A percentile compares a stretch with the other conserved stretches of the same genome.
Conservation (phyloP, 2,113 vertebrate species). For the Ophiodon elongatus region DNA sequence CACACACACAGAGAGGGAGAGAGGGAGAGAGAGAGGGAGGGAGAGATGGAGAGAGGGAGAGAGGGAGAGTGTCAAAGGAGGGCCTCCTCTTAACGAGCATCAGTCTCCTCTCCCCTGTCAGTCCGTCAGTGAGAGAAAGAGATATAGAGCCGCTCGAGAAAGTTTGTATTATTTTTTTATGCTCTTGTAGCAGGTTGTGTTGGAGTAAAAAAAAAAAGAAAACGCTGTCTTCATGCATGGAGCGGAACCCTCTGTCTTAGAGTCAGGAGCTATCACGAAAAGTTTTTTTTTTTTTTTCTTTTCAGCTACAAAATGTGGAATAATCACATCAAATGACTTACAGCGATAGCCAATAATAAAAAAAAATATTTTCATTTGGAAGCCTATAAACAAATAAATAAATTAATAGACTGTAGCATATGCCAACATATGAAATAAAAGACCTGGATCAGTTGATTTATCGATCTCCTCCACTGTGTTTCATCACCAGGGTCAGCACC, state of each 20-base stretch:
- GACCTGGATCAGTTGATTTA: background rate
- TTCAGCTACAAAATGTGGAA: background rate
- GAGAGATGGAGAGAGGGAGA: too few species aligned
- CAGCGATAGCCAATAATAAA: too few species aligned
- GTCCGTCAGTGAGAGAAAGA: too few species aligned
- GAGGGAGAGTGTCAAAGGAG: background rate
- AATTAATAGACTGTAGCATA: background rate
- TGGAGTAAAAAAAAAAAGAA: background rate
- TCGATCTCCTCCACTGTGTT: background rate
- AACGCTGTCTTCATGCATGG: background rate
- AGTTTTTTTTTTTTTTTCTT: too few species aligned
- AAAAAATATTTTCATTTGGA: background rate
- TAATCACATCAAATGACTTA: background rate
- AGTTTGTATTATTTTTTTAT: background rate
- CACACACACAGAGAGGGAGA: background rate
- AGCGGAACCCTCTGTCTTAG: too few species aligned
- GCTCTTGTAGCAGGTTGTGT: background rate
- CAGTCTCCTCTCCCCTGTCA: too few species aligned
- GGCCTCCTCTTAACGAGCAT: background rate
- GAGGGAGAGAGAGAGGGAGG: too few species aligned
- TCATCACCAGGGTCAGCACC: too few species aligned
- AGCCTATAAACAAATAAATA: background rate
- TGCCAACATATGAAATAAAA: background rate
- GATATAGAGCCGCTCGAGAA: background rate
- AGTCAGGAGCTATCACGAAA: background rate